Percentiles rank a stretch among this genome's conserved stretches.
phyloP scores from a whole-genome alignment of 2,888 invertebrate species.

The Mythimna ferrago region DNA sequence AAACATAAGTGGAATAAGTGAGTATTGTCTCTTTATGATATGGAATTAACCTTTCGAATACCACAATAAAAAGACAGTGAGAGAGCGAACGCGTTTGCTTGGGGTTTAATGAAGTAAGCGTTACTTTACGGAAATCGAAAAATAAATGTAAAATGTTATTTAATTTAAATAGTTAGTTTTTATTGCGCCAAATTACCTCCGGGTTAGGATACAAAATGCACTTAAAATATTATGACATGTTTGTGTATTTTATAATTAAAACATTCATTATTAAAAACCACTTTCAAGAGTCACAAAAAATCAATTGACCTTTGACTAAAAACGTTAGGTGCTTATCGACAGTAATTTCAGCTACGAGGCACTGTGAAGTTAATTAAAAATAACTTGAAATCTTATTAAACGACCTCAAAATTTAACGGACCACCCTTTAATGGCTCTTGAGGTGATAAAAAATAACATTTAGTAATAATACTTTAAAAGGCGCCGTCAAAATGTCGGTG shows the following conservation, averaged over 20 bases:
- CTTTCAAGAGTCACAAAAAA: slow-evolving; percentile 9
- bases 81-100: too few species aligned
- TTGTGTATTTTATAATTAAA: neutral
- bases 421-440: slow-evolving; percentile 30
- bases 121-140: neutral
- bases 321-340: slow-evolving; percentile 4
- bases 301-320: slow-evolving; percentile 24
- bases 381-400: slow-evolving; percentile 29
- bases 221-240: neutral
- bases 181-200: neutral
- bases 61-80: too few species aligned
- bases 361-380: slow-evolving; percentile 43
- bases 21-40: too few species aligned
- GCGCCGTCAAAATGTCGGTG: slow-evolving; percentile 4
- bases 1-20: too few species aligned
- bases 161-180: neutral
- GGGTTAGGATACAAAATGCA: neutral
- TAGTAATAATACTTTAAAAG: slow-evolving; percentile 28
- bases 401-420: slow-evolving; percentile 23
- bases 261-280: neutral
- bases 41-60: too few species aligned
- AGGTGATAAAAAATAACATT: slow-evolving; percentile 24
- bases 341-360: slow-evolving; percentile 5
- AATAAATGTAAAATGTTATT: neutral
- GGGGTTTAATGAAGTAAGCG: too few species aligned